These are phyloP conservation scores for Drosophila flavopinicola DNA, from an alignment of 2,888 invertebrate genomes.

Conservation along the genomic window DNA sequence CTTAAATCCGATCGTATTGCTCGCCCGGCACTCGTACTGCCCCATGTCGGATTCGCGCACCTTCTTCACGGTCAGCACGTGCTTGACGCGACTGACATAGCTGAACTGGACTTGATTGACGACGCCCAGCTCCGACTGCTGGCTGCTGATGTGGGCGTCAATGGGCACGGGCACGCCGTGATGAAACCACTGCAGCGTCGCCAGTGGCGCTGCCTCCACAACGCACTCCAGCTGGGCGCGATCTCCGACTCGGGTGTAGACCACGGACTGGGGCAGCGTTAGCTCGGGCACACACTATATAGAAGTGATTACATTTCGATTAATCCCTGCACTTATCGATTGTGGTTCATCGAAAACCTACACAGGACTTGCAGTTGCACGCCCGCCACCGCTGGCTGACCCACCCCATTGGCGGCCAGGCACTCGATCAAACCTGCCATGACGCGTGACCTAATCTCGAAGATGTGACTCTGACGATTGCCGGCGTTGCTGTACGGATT, in stretches of 20 bases:
- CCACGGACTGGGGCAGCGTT: constrained; percentile 87
- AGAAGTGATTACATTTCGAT: too few species aligned
- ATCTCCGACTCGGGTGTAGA: constrained; percentile 90
- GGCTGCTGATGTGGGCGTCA: constrained; percentile 83
- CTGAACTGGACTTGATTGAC: constrained; percentile 84
- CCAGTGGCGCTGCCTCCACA: constrained; percentile 89
- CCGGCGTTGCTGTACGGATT: constrained; percentile 74
- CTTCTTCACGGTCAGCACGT: constrained; percentile 88
- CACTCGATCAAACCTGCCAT: constrained; percentile 91
- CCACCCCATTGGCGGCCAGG: constrained; percentile 90
- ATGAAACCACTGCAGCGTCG: constrained; percentile 89
- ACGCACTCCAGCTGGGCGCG: constrained; percentile 89
- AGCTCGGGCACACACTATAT: constrained; percentile 91
- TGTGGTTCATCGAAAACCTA: constrained; percentile 83
- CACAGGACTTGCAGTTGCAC: constrained; percentile 90
- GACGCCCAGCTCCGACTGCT: constrained; percentile 83
- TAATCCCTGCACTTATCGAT: not conserved
- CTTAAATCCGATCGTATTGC: constrained; percentile 90
- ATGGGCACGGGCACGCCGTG: constrained; percentile 86
- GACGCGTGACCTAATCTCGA: constrained; percentile 85
- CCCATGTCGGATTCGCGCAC: constrained; percentile 90
- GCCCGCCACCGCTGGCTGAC: constrained; percentile 88
- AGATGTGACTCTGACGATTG: constrained; percentile 79
- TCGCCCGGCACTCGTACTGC: constrained; percentile 91
- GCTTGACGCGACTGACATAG: constrained; percentile 86